These are phyloP conservation scores for Nomia melanderi DNA, from an alignment of 1,140 invertebrate species.

Conservation along the genomic window DNA sequence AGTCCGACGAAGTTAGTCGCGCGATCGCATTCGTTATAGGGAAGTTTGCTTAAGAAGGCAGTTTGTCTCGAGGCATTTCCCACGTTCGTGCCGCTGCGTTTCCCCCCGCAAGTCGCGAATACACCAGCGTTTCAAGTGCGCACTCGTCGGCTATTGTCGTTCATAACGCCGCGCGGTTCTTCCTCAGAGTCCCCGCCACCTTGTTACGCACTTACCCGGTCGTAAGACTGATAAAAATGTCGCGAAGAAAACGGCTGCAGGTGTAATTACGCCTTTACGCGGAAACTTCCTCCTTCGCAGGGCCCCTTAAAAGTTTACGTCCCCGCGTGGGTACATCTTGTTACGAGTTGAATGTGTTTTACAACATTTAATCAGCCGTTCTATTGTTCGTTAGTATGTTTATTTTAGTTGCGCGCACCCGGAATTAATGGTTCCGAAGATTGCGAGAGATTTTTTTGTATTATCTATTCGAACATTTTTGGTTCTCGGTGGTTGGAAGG, in stretches of 20 bases:
- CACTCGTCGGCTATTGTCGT: background rate
- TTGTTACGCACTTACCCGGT: background rate
- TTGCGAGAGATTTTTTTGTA: no score
- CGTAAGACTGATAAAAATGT: background rate
- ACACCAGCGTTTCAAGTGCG: background rate
- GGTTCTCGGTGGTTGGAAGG: no score
- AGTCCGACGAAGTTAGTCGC: constrained; percentile 40
- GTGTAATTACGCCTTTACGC: background rate
- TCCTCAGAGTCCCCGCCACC: background rate
- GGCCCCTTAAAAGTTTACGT: background rate
- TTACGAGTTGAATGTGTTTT: background rate
- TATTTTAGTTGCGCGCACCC: background rate
- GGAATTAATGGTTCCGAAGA: no score
- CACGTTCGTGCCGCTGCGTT: constrained; percentile 34
- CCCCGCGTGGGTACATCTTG: background rate
- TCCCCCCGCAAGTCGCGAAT: background rate
- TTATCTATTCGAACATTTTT: no score
- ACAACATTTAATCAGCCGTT: background rate
- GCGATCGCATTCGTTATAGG: constrained; percentile 67
- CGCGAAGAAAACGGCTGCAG: background rate
- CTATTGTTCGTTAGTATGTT: background rate
- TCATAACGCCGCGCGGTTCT: background rate
- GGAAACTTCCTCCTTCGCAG: background rate
- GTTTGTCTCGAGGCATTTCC: constrained; percentile 59
- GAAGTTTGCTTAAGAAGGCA: constrained; percentile 52